A percentile compares a stretch with the other conserved stretches of the same genome.
Conservation (phyloP, 2,888 invertebrate species). For the Hydroisotoma schaefferi region DNA sequence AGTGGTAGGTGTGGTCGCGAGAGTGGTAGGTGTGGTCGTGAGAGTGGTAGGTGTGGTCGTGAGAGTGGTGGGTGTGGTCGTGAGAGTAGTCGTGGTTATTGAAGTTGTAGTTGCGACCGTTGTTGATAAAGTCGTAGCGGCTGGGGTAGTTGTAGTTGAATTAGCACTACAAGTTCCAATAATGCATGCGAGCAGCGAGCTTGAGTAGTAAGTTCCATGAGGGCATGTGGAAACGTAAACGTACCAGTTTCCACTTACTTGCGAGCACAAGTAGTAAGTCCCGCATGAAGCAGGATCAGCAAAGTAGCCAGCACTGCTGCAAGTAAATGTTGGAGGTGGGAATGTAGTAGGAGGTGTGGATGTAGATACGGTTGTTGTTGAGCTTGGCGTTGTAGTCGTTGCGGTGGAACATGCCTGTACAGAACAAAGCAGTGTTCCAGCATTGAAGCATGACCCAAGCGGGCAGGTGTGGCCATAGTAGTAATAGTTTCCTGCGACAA, state of each 20-base stretch:
- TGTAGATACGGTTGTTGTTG: not conserved
- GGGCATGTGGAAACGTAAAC: slow-evolving; percentile 14
- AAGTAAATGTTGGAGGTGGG: not conserved
- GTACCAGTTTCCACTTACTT: slow-evolving; percentile 1
- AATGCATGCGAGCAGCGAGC: not conserved
- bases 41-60: not conserved
- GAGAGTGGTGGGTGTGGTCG: not conserved
- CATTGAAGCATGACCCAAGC: slow-evolving; percentile 19
- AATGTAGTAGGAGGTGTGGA: not conserved
- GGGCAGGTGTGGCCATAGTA: slow-evolving; percentile 24
- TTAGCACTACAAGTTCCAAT: slow-evolving; percentile 10
- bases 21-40: not conserved
- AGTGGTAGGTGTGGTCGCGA: not conserved
- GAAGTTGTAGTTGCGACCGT: not conserved
- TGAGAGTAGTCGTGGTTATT: not conserved
- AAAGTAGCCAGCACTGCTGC: slow-evolving; percentile 5
- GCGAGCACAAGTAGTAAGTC: slow-evolving; percentile 7
- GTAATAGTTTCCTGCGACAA: slow-evolving; percentile 22
- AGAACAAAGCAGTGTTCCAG: slow-evolving; percentile 7
- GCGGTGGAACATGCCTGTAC: slow-evolving; percentile 11
- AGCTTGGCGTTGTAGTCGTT: not conserved
- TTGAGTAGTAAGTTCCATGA: not conserved
- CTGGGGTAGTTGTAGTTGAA: not conserved
- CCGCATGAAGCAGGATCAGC: slow-evolving; percentile 6
- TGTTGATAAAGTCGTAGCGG: slow-evolving; percentile 6